phyloP scores from a whole-genome alignment of 2,113 vertebrate genomes.

The Picathartes gymnocephalus region DNA sequence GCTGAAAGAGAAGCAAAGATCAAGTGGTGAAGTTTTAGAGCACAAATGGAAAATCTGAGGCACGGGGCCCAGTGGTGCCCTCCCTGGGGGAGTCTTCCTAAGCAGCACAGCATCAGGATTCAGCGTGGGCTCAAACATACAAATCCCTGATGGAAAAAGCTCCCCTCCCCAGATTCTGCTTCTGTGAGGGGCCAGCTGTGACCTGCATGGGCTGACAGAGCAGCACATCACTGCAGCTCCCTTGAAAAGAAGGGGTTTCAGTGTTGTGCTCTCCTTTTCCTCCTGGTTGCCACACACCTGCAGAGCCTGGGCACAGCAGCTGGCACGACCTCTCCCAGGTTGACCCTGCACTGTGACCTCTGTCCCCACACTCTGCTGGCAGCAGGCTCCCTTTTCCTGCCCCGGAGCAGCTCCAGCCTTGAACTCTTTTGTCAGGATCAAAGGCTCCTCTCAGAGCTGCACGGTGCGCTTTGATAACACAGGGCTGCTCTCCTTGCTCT shows the following conservation, averaged over 20 bases:
- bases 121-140: background rate
- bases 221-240: background rate
- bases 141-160: background rate
- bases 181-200: background rate
- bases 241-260: background rate
- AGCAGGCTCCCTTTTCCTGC: background rate
- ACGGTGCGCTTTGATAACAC: background rate
- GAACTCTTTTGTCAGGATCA: background rate
- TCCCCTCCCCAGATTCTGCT: background rate
- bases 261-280: background rate
- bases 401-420: background rate
- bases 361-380: background rate
- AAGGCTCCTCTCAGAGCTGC: background rate
- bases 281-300: background rate
- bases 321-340: background rate
- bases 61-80: background rate
- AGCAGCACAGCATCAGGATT: background rate
- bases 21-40: background rate
- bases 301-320: fast-evolving
- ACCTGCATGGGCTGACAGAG: background rate
- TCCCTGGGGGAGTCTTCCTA: background rate
- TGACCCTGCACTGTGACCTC: background rate
- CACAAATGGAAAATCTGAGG: background rate
- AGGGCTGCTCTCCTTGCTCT: background rate
- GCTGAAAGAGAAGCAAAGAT: background rate